phyloP scores from a whole-genome alignment of 2,113 vertebrate genomes.

The Himantopus leucocephalus region DNA sequence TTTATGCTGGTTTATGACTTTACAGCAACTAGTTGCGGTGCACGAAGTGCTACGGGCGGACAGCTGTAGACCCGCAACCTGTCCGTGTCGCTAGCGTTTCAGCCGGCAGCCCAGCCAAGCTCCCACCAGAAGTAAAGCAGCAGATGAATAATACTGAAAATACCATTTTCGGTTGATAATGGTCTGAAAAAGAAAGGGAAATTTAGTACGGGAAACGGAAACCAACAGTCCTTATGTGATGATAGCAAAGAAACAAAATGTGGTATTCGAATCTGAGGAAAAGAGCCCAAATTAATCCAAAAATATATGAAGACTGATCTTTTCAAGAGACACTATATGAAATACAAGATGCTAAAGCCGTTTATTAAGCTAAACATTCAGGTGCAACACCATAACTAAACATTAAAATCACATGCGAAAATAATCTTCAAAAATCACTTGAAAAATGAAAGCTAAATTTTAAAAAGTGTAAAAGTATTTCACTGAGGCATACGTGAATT shows the following conservation, averaged over 20 bases:
- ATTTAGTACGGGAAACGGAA: not conserved
- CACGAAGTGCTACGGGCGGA: not conserved
- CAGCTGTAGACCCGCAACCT: not conserved
- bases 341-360: not conserved
- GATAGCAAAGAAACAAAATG: not conserved
- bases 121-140: not conserved
- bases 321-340: not conserved
- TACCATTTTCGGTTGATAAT: not conserved
- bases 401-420: not conserved
- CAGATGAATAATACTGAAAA: not conserved
- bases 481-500: not conserved
- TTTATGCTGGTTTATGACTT: not conserved
- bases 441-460: not conserved
- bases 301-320: not conserved
- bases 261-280: not conserved
- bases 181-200: not conserved
- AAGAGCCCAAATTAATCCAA: not conserved
- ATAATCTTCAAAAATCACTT: not conserved
- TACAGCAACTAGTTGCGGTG: not conserved
- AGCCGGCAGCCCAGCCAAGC: not conserved
- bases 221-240: fast-evolving
- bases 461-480: not conserved
- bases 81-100: not conserved
- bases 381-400: not conserved
- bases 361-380: not conserved